Conservation (phyloP, 2,888 invertebrate species). For the Chesias legatella region DNA sequence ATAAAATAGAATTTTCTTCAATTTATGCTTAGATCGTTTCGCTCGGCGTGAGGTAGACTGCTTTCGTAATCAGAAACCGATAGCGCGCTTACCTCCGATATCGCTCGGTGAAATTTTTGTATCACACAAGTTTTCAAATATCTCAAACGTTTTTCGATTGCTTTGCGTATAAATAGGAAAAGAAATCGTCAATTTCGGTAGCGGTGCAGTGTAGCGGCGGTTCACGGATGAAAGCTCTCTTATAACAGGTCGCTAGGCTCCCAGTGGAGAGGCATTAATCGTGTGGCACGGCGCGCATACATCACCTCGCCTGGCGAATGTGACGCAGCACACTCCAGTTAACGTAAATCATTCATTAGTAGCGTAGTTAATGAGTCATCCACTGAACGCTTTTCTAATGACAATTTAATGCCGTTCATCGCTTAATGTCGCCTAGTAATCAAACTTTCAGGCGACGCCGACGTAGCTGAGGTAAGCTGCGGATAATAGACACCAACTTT, state of each 20-base stretch:
- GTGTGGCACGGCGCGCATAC: slow-evolving; percentile 42
- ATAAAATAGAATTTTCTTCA: slow-evolving; percentile 14
- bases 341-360: slow-evolving; percentile 67
- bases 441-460: slow-evolving; percentile 62
- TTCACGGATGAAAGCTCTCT: slow-evolving; percentile 54
- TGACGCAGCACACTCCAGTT: slow-evolving; percentile 60
- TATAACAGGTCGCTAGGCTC: slow-evolving; percentile 51
- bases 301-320: slow-evolving; percentile 47
- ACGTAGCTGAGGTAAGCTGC: slow-evolving; percentile 47
- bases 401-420: slow-evolving; percentile 66
- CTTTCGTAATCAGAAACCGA: slow-evolving; percentile 6
- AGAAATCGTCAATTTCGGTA: slow-evolving; percentile 50
- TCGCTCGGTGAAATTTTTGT: slow-evolving; percentile 5
- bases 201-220: slow-evolving; percentile 43
- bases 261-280: slow-evolving; percentile 47
- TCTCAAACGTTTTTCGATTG: slow-evolving; percentile 18
- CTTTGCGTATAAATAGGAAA: slow-evolving; percentile 29
- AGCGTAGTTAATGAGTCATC: slow-evolving; percentile 58
- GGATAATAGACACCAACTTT: slow-evolving; percentile 61
- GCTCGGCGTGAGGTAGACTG: slow-evolving; percentile 10
- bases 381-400: slow-evolving; percentile 63
- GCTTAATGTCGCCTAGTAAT: slow-evolving; percentile 66
- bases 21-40: slow-evolving; percentile 9
- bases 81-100: background rate
- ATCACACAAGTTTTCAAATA: background rate